phyloP scores from a whole-genome alignment of 2,888 invertebrate genomes.

The Octodonta nipae region DNA sequence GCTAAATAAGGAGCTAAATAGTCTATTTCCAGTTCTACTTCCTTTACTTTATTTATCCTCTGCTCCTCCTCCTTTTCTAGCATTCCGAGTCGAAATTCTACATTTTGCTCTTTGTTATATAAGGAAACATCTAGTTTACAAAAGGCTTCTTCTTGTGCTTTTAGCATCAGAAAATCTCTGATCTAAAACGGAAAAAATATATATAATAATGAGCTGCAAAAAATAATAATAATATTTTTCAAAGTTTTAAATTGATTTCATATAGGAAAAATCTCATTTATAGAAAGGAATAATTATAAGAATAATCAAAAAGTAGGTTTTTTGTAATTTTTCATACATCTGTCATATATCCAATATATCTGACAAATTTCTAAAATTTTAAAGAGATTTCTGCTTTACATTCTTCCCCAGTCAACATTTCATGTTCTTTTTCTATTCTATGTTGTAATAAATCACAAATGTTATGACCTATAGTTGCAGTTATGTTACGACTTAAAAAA shows the following conservation, averaged over 20 bases:
- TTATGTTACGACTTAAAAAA: no score
- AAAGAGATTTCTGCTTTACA: no score
- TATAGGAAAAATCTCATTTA: background rate
- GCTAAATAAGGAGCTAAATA: conserved; percentile 52
- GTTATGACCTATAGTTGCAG: no score
- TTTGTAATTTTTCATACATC: no score
- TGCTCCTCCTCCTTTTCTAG: conserved; percentile 40
- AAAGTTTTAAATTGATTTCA: background rate
- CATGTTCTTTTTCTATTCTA: no score
- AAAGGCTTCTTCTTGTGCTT: conserved; percentile 36
- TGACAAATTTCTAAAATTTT: no score
- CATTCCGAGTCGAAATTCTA: conserved; percentile 37
- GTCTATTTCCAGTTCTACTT: conserved; percentile 49
- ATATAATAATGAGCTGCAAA: background rate
- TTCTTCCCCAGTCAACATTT: no score
- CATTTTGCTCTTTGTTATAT: conserved; percentile 44
- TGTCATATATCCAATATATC: no score
- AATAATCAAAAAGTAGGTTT: no score
- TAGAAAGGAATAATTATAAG: no score
- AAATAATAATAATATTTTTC: background rate
- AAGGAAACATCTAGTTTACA: conserved; percentile 40
- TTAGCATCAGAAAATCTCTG: conserved; percentile 34
- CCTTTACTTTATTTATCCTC: conserved; percentile 42
- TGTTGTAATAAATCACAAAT: no score
- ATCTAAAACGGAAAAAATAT: conserved; percentile 24